phyloP scores from a whole-genome alignment of 2,113 vertebrate genomes.

The Nannospalax galili region DNA sequence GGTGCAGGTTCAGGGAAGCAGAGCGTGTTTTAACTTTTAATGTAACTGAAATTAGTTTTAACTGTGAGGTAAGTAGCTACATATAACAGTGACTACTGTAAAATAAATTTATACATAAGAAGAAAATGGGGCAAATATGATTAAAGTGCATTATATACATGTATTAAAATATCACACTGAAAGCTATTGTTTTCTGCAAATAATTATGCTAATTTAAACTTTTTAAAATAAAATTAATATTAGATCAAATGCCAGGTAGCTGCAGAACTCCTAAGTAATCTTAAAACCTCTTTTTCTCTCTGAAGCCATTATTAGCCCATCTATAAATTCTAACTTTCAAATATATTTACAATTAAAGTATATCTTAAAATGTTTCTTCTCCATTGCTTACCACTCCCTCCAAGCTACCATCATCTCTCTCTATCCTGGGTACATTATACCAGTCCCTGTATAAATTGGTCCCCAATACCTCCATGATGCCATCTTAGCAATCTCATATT shows the following conservation, averaged over 20 bases:
- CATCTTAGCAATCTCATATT: neutral
- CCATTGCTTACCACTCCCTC: neutral
- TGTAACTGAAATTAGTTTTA: constrained; percentile 24
- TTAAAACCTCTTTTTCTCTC: constrained; percentile 3
- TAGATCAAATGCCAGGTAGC: neutral
- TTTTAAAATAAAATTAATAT: neutral
- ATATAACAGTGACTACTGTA: neutral
- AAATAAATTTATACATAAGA: neutral
- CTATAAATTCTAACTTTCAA: neutral
- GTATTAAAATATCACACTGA: neutral
- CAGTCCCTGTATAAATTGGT: neutral
- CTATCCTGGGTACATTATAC: neutral
- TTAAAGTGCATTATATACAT: neutral
- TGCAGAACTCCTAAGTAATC: neutral
- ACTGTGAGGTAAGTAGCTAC: neutral
- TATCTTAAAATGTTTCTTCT: neutral
- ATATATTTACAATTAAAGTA: neutral
- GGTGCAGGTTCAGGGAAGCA: too few relatives aligned
- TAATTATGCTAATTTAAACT: neutral
- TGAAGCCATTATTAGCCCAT: neutral
- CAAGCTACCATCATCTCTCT: neutral
- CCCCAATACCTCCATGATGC: neutral
- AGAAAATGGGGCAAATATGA: neutral
- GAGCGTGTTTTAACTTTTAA: neutral
- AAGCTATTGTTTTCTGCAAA: neutral